These are phyloP conservation scores for Palythoa grandiflora DNA, from an alignment of 92 coral and sea anemone genomes.

Conservation along the genomic window DNA sequence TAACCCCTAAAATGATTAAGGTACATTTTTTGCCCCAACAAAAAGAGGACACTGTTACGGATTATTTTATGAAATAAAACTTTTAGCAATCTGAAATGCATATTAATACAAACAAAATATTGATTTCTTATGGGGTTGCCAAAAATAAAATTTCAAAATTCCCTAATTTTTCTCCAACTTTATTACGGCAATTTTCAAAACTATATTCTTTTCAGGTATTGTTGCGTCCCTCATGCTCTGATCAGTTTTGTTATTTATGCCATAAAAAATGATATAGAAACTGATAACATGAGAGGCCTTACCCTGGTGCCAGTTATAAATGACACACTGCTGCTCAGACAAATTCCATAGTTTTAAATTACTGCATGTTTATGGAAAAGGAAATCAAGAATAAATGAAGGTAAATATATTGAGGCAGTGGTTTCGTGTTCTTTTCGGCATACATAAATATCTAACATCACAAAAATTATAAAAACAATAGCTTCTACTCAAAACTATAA, in stretches of 20 bases:
- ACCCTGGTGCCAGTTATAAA: not conserved
- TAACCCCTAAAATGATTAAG: constrained; percentile 54
- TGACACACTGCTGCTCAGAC: not conserved
- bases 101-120: not conserved
- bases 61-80: not conserved
- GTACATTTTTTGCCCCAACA: not conserved
- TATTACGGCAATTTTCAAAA: not conserved
- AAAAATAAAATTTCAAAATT: constrained; percentile 43
- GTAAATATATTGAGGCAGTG: not conserved
- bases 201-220: not conserved
- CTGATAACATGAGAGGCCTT: not conserved
- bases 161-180: not conserved
- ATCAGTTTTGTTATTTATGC: not conserved
- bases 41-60: not conserved
- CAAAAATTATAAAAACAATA: not conserved
- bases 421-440: not conserved
- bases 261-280: not conserved
- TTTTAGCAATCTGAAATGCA: not conserved
- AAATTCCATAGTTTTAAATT: not conserved
- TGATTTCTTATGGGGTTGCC: not conserved
- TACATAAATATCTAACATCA: not conserved
- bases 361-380: not conserved
- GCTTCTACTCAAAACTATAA: not conserved
- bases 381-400: not conserved
- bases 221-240: not conserved